Percentiles rank a stretch among this genome's conserved stretches.
These are phyloP conservation scores for Lanius collurio DNA, from an alignment of 2,113 vertebrate species.

Conservation along the genomic window DNA sequence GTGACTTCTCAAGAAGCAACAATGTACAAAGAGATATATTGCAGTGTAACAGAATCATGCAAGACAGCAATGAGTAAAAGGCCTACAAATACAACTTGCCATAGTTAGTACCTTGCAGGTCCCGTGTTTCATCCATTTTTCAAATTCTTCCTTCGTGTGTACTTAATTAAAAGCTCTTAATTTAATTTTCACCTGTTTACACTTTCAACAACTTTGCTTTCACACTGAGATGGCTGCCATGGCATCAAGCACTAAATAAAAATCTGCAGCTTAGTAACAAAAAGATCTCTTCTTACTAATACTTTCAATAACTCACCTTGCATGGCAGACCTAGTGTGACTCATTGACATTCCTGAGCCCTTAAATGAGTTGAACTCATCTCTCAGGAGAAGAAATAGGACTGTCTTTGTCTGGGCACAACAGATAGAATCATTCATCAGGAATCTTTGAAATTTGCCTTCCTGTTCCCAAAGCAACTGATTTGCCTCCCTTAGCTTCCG, in stretches of 20 bases:
- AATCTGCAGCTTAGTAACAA: conserved; percentile 16
- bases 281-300: conserved; percentile 7
- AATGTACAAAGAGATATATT: neutral
- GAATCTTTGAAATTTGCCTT: conserved; percentile 46
- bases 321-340: conserved; percentile 1
- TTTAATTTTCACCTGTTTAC: conserved; percentile 50
- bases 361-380: conserved; percentile 46
- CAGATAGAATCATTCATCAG: conserved; percentile 37
- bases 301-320: conserved; percentile 39
- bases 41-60: neutral
- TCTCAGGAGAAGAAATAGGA: conserved; percentile 43
- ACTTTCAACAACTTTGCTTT: conserved; percentile 11
- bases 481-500: conserved; percentile 26
- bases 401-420: conserved; percentile 44
- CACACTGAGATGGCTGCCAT: neutral
- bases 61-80: neutral
- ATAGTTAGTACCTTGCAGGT: neutral
- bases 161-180: conserved; percentile 28
- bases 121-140: neutral
- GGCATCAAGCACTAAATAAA: neutral
- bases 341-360: conserved; percentile 34
- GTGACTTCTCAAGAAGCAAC: neutral
- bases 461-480: conserved; percentile 34
- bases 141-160: neutral
- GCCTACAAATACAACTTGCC: neutral